These are phyloP conservation scores for Cyanoramphus novaezelandiae DNA, from an alignment of 2,113 vertebrate species.

Conservation along the genomic window DNA sequence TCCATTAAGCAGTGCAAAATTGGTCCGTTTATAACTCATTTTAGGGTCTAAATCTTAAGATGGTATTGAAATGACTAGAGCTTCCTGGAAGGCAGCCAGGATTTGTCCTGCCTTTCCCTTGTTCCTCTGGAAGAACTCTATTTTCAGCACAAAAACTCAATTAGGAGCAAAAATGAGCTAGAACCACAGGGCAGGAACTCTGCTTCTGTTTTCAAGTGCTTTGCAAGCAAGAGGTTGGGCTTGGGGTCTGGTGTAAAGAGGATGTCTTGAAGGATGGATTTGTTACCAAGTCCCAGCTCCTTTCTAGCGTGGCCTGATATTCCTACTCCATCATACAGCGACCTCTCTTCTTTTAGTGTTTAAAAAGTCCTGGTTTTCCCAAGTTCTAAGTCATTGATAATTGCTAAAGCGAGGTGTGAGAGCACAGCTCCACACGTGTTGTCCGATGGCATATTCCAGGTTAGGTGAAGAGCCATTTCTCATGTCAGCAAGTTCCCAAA, in stretches of 20 bases:
- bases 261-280: background rate
- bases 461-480: background rate
- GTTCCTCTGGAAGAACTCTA: conserved; percentile 27
- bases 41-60: conserved; percentile 48
- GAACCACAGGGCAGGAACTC: background rate
- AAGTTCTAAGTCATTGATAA: background rate
- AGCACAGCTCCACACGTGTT: background rate
- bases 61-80: conserved; percentile 24
- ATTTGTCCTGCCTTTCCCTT: conserved; percentile 8
- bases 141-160: conserved; percentile 46
- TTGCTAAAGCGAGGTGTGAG: background rate
- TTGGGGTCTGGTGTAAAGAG: background rate
- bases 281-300: background rate
- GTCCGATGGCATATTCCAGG: background rate
- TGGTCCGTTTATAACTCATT: conserved; percentile 46
- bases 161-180: conserved; percentile 1
- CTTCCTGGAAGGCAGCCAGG: conserved; percentile 39
- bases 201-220: background rate
- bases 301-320: background rate
- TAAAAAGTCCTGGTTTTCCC: background rate
- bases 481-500: background rate
- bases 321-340: background rate
- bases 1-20: conserved; percentile 28
- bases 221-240: background rate
- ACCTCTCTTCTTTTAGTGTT: background rate